Evolutionary conservation across 2,797 vertebrate species (phyloP).

Genomic region (Oceanodroma leucorhoa): DNA sequence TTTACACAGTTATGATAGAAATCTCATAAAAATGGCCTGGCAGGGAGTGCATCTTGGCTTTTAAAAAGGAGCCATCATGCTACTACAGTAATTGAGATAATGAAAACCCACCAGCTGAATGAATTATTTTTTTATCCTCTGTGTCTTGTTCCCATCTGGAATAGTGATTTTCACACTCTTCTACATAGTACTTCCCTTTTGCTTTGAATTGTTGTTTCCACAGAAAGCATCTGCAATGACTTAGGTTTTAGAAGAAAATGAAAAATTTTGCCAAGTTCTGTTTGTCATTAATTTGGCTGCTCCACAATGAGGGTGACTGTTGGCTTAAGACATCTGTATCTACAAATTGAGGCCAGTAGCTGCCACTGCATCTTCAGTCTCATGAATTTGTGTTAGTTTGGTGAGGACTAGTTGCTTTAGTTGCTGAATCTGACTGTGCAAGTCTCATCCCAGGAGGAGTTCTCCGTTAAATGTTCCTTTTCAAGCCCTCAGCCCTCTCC

Average conservation of each 20-base stretch:
- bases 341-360: background rate
- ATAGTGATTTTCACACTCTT: background rate
- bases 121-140: background rate
- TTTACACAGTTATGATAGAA: background rate
- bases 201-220: background rate
- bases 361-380: background rate
- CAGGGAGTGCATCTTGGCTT: background rate
- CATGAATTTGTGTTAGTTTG: background rate
- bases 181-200: background rate
- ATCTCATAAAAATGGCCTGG: background rate
- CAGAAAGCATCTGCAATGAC: background rate
- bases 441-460: background rate
- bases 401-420: background rate
- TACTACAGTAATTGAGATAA: background rate
- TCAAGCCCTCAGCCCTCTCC: background rate
- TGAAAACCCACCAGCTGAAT: background rate
- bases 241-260: background rate
- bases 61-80: background rate
- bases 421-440: background rate
- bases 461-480: background rate
- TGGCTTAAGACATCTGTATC: background rate
- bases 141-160: background rate
- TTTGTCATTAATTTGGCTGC: background rate
- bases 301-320: background rate
- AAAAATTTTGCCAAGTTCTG: background rate